These are phyloP conservation scores for Xiphorhynchus elegans DNA, from an alignment of 2,113 vertebrate genomes.

Conservation along the genomic window DNA sequence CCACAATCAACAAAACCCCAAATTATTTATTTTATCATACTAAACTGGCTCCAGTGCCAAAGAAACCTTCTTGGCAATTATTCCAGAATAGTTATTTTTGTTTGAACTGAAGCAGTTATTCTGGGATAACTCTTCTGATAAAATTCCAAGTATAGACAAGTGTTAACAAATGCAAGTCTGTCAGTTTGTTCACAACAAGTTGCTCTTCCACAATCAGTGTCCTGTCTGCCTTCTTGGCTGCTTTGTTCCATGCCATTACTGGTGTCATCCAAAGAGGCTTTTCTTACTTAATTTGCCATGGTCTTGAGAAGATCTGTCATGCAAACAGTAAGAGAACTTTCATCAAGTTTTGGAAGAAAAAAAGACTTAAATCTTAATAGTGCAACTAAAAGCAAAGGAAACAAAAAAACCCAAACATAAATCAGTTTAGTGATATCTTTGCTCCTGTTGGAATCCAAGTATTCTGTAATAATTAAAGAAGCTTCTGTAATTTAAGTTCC, in stretches of 20 bases:
- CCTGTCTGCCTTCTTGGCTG: neutral
- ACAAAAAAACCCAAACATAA: rapidly evolving
- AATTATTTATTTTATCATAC: neutral
- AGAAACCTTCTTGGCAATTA: neutral
- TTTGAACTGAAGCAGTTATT: neutral
- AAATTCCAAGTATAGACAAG: neutral
- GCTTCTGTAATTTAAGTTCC: neutral
- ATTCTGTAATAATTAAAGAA: neutral
- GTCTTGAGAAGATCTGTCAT: neutral
- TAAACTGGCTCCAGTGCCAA: neutral
- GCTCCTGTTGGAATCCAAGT: neutral
- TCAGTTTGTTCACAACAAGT: neutral
- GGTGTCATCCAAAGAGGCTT: neutral
- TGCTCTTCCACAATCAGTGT: neutral
- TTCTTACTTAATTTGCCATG: neutral
- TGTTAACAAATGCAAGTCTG: neutral
- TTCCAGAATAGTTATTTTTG: neutral
- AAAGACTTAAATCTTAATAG: neutral
- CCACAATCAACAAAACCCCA: neutral
- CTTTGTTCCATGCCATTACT: neutral
- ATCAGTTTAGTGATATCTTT: neutral
- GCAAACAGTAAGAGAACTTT: neutral
- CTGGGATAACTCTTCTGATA: neutral
- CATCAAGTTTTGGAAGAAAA: neutral
- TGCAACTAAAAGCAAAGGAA: neutral